phyloP scores from a whole-genome alignment of 2,888 invertebrate species.

The Heteropelma amictum region DNA sequence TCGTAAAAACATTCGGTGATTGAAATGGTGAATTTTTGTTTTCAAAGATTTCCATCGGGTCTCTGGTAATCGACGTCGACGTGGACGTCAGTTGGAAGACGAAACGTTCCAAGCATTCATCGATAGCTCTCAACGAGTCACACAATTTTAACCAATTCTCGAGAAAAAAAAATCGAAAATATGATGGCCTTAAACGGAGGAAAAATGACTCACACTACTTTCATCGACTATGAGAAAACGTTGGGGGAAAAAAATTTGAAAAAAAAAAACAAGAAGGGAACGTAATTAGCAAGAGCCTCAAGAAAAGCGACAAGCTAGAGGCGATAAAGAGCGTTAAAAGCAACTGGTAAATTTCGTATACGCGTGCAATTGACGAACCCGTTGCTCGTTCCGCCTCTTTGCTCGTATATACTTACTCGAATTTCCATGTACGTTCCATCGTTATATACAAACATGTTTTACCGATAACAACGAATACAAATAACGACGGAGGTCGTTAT shows the following conservation, averaged over 20 bases:
- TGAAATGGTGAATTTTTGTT: too few relatives aligned
- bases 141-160: too few relatives aligned
- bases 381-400: conserved; percentile 22
- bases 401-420: background rate
- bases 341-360: conserved; percentile 14
- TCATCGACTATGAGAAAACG: too few relatives aligned
- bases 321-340: conserved; percentile 48
- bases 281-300: conserved; percentile 12
- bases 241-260: background rate
- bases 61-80: too few relatives aligned
- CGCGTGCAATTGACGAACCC: conserved; percentile 38
- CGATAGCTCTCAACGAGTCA: too few relatives aligned
- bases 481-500: conserved; percentile 29
- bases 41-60: too few relatives aligned
- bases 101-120: too few relatives aligned
- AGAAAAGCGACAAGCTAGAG: conserved; percentile 51
- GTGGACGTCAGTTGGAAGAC: too few relatives aligned
- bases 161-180: too few relatives aligned
- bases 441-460: conserved; percentile 27
- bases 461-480: conserved; percentile 34
- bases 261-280: background rate
- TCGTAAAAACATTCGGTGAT: too few relatives aligned
- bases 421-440: background rate
- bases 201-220: too few relatives aligned
- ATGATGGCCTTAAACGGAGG: too few relatives aligned